Conservation (phyloP, 1,140 invertebrate species). For the Listronotus oregonensis region DNA sequence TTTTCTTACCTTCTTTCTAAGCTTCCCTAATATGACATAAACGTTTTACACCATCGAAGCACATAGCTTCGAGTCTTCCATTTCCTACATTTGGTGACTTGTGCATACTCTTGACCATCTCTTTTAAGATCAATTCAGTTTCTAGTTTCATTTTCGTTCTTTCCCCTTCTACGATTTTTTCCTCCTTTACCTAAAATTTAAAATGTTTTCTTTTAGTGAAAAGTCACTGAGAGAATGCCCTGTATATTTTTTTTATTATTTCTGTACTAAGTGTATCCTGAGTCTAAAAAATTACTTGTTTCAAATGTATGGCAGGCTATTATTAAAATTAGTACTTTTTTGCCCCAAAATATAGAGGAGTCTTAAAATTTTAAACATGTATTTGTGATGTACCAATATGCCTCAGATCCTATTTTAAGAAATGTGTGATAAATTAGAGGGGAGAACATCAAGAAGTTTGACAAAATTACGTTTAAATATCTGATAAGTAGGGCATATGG, state of each 20-base stretch:
- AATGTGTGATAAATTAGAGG: too few species aligned
- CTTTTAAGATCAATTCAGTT: conserved; percentile 97
- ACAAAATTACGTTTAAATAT: background rate
- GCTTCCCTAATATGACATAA: conserved; percentile 98
- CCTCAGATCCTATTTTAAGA: too few species aligned
- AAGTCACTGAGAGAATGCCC: too few species aligned
- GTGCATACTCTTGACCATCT: conserved; percentile 99
- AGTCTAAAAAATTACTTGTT: too few species aligned
- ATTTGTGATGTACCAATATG: too few species aligned
- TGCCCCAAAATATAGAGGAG: too few species aligned
- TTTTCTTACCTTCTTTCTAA: conserved; percentile 82
- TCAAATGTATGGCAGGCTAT: too few species aligned
- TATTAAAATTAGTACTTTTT: too few species aligned
- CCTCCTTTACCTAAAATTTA: conserved; percentile 89
- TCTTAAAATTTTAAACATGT: too few species aligned
- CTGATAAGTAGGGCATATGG: background rate
- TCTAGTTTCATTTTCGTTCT: conserved; percentile 99
- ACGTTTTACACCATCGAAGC: conserved; percentile 97
- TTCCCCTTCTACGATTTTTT: conserved; percentile 98
- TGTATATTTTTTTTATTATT: too few species aligned
- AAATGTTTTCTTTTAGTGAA: background rate
- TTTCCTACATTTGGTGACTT: conserved; percentile 99
- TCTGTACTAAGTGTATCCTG: too few species aligned
- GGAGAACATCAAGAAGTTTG: background rate
- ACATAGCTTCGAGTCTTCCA: conserved; percentile 97